These are phyloP conservation scores for Venturia canescens DNA, from an alignment of 1,140 invertebrate species.

Conservation along the genomic window DNA sequence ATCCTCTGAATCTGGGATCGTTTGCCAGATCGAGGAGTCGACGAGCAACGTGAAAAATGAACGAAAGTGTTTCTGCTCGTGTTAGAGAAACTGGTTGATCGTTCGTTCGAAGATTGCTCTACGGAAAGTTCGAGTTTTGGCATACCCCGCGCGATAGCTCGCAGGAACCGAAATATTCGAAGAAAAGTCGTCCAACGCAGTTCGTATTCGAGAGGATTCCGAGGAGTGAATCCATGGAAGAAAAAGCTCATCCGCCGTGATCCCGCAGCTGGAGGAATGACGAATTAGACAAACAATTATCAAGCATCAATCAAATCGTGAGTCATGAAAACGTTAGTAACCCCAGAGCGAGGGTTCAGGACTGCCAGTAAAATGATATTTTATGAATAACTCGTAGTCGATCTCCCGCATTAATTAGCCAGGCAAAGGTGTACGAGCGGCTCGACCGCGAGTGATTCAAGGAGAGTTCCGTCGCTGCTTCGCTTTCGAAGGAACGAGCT, in stretches of 20 bases:
- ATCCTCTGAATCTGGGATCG: too few relatives aligned
- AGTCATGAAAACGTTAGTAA: background rate
- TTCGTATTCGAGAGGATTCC: background rate
- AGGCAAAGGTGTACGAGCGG: background rate
- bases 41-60: too few relatives aligned
- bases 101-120: too few relatives aligned
- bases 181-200: too few relatives aligned
- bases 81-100: too few relatives aligned
- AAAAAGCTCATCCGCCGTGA: background rate
- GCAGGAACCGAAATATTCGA: too few relatives aligned
- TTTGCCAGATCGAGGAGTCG: too few relatives aligned
- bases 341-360: background rate
- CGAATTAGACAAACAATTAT: background rate
- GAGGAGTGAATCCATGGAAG: background rate
- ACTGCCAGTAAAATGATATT: slow-evolving; percentile 9
- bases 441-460: background rate
- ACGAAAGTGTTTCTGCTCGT: too few relatives aligned
- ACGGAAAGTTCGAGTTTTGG: too few relatives aligned
- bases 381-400: background rate
- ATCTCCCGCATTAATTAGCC: slow-evolving; percentile 30
- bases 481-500: slow-evolving; percentile 12
- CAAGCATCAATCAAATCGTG: background rate
- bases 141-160: too few relatives aligned
- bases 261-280: background rate
- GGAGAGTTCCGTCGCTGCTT: background rate